Base-by-base conservation (phyloP, 2,888 invertebrate species). In the Lordiphosa andalusiaca region DNA sequence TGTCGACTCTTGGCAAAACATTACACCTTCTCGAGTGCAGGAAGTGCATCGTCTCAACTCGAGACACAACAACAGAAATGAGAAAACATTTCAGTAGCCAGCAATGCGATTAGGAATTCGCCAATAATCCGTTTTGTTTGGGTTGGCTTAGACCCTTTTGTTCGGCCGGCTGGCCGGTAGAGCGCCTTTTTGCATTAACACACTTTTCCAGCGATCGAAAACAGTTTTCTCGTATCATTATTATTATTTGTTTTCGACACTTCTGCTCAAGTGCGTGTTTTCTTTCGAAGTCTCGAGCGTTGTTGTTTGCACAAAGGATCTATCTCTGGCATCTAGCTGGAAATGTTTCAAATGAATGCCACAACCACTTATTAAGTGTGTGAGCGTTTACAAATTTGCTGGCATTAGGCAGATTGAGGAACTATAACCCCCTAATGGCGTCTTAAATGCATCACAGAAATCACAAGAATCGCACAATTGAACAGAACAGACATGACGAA, bases 191-290 rank as follows among this genome's bases (percentile, higher is more conserved):
- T 53, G 35, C 51, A 40, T 65, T 40, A 51, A 38, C 6, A 30
- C 39, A 57, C 19, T 48, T 57, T 52, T 68, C 35, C 10, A 25
- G 38, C 39, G 54, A 36, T 25, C 42, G 41, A 38, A 25, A 12
- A 21, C 38, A 50, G 35, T 49, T 67, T 41, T 55, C 9, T 25
- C 40, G 16, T 39, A 52, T 72, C 65, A 71, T 70, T 67, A 57
- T 70, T 71, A 38, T 57, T 55, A 52, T 70, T 68, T 57, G 51
- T 53, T 64, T 64, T 57, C 38, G 21, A 40, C 69, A 50, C 55
- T 54, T 54, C 36, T 49, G 46, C 38, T 25, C 41, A 7, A 40
- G 52, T 44, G 13, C 25, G 35, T 57, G 36, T 50, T 52, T 64
- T 50, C 51, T 40, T 46, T 47, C 33, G 33, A 63, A 71, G 40